phyloP scores from a whole-genome alignment of 1,140 invertebrate genomes.

The Drosophila pectinifera region DNA sequence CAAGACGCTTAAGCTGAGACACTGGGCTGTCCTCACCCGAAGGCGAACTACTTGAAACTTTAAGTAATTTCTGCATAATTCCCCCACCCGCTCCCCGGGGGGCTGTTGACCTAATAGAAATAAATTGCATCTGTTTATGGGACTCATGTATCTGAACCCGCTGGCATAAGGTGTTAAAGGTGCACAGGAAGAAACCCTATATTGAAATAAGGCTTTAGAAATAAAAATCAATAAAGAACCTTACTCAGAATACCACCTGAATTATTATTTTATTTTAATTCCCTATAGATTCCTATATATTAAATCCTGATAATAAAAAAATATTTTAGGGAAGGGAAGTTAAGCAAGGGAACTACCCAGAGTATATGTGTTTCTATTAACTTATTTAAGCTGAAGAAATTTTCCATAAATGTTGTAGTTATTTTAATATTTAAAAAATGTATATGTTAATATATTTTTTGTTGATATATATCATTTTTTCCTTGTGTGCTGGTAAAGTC shows the following conservation, averaged over 20 bases:
- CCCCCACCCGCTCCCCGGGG: conserved; percentile 38
- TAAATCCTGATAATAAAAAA: too few relatives aligned
- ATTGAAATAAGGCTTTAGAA: background rate
- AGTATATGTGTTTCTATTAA: too few relatives aligned
- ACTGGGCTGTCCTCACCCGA: conserved; percentile 23
- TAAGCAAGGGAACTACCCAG: too few relatives aligned
- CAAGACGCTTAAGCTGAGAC: conserved; percentile 47
- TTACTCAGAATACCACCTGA: too few relatives aligned
- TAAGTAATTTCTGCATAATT: conserved; percentile 77
- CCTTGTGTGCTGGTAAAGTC: background rate
- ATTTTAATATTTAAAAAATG: background rate
- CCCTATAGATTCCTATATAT: too few relatives aligned
- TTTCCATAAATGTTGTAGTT: too few relatives aligned
- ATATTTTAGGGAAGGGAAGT: too few relatives aligned
- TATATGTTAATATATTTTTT: too few relatives aligned
- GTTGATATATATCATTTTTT: too few relatives aligned
- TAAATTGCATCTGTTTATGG: conserved; percentile 35
- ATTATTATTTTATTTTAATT: too few relatives aligned
- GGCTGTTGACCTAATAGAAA: conserved; percentile 70
- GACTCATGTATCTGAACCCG: background rate
- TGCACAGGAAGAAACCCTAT: background rate
- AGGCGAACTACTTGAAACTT: conserved; percentile 70
- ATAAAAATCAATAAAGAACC: too few relatives aligned
- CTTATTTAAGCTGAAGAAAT: too few relatives aligned
- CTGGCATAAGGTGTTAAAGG: background rate